phyloP scores from a whole-genome alignment of 2,888 invertebrate genomes.

The Tipula helvola region DNA sequence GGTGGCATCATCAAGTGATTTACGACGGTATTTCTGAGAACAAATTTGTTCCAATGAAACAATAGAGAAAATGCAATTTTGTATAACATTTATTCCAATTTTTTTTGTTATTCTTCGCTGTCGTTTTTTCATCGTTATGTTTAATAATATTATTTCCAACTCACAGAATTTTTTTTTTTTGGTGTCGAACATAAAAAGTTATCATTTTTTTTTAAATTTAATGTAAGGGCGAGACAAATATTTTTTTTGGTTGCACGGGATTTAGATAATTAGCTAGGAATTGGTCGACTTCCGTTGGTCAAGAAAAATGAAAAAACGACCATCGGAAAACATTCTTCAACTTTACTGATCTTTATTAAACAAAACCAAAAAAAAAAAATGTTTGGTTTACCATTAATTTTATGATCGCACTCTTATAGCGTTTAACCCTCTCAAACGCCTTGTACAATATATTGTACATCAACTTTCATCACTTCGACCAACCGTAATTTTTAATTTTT shows the following conservation, averaged over 20 bases:
- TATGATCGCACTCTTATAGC: not conserved
- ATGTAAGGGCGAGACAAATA: not conserved
- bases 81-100: not conserved
- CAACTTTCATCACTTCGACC: no score
- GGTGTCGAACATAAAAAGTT: not conserved
- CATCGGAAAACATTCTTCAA: not conserved
- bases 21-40: conserved; percentile 7
- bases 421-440: no score
- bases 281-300: not conserved
- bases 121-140: not conserved
- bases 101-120: not conserved
- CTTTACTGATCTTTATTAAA: not conserved
- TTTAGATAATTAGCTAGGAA: not conserved
- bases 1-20: conserved; percentile 5
- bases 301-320: not conserved
- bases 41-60: conserved; percentile 6
- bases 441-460: no score
- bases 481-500: no score
- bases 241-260: not conserved
- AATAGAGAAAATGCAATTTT: conserved; percentile 6
- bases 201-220: not conserved
- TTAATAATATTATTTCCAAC: not conserved
- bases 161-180: not conserved
- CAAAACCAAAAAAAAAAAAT: not conserved
- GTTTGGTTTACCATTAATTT: not conserved